Percentiles rank a stretch among this genome's conserved stretches.
phyloP scores from a whole-genome alignment of 1,140 invertebrate genomes.

The Pentalonia nigronervosa region DNA sequence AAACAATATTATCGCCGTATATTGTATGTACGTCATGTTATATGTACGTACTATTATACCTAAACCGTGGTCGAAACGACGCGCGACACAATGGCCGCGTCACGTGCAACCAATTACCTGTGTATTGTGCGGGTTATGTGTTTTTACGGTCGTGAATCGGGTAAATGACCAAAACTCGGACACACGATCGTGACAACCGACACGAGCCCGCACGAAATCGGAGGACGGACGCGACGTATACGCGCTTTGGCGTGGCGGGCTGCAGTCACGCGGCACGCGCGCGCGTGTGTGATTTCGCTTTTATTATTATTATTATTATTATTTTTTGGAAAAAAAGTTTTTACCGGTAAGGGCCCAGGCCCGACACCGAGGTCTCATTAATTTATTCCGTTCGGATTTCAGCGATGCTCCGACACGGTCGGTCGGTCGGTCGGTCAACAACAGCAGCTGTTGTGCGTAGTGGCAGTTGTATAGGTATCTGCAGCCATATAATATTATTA shows the following conservation, averaged over 20 bases:
- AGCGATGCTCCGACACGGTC: neutral
- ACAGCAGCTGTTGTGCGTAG: neutral
- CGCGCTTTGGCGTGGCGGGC: neutral
- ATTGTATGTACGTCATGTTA: neutral
- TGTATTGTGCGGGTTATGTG: conserved; percentile 47
- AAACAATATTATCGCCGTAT: neutral
- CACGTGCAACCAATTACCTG: conserved; percentile 57
- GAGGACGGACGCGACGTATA: neutral
- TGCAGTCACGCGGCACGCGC: neutral
- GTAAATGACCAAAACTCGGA: conserved; percentile 55
- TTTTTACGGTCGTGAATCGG: conserved; percentile 56
- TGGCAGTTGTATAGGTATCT: no score
- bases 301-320: neutral
- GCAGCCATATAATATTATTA: no score
- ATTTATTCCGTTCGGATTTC: neutral
- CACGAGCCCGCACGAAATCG: conserved; percentile 49
- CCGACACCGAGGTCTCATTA: neutral
- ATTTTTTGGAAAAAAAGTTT: neutral
- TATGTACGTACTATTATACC: no score
- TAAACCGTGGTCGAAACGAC: conserved; percentile 29
- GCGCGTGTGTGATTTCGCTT: neutral
- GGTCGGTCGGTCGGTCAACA: neutral
- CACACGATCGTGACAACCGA: conserved; percentile 54
- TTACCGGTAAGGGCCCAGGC: no score
- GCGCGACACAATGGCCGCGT: conserved; percentile 47